Evolutionary conservation across 2,113 vertebrate species (phyloP), one percentile per base, ranked within the genome.

Genomic region (Casuarius casuarius): DNA sequence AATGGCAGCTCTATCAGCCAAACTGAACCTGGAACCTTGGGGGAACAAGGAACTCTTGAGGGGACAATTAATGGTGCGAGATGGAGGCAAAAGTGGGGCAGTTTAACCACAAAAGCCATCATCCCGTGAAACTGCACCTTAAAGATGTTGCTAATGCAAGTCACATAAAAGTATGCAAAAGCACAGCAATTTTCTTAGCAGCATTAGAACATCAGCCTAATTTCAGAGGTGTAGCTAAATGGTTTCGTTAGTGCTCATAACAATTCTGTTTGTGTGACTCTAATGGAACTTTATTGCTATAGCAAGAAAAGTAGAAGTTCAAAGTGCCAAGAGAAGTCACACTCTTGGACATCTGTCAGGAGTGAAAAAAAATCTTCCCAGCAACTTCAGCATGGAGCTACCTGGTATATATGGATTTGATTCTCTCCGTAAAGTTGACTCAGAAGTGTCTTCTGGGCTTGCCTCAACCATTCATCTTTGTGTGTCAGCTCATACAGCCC

Each of bases 381-480:
- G 77, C 66, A 84, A 18, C 44, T 66, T 40, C 35, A 16, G 0
- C 10, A 40, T 77, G 67, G 58, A 79, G 17, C 40, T 93, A 92
- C 66, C 44, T 81, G 51, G 11, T 80, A 33, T 46, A 49, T 66
- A 87, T 91, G 35, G 58, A 59, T 70, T 75, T 79, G 54, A 76
- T 87, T 95, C 26, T n/a, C 46, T 67, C 49, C 59, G 19, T 91
- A 29, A 87, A 80, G 81, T 89, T 79, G 48, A 79, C 44, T 89
- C 58, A 72, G 77, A 85, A 87, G 17, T 79, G 62, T 91, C 74
- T 74, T 83, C 67, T 7, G 8, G 81, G 84, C 58, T 91, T 95
- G 71, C 67, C 29, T 95, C 71, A 91, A 52, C 52, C 18, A 79
- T 94, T 96, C 42, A 46, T 96, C 84, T 85, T 95, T 83, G 23